Base-by-base conservation (phyloP, 2,113 vertebrate genomes). In the Podarcis cretensis region DNA sequence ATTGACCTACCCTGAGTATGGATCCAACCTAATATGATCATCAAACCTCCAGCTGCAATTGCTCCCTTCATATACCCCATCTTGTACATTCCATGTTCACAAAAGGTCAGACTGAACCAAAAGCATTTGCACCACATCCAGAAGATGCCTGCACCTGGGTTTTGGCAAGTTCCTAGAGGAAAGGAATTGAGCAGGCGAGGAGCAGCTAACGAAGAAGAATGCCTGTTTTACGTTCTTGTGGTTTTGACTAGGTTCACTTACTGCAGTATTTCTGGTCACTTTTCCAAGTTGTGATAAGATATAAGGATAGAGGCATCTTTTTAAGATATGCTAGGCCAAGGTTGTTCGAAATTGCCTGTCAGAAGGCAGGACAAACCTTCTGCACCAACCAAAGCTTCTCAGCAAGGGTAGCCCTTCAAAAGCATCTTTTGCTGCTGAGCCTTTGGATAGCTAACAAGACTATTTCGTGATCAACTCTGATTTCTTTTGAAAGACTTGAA, bases 401-500 rank as follows among this genome's bases (percentile, higher is more conserved):
- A 75, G 16, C 37, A 77, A 23, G 20, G 14, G n/a, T 3, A 35
- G 8, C 57, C n/a, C 1, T 20, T 23, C 3, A 65, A 37, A 23
- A 81, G 5, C 27, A 3, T 78, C 37, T 57, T 5, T 89, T 43
- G 16, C 1, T 89, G 80, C 84, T 3, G 90, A 88, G 71, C 18
- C 0, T 14, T 90, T 88, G n/a, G 27, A 83, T 21, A 81, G 6
- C 14, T 87, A 84, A 37, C 73, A 82, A 75, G 80, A 85, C 87
- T 90, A 90, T 75, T 68, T 43, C 40, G 8, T 88, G 57, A 83
- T 65, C 66, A 86, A 48, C 78, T 90, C 3, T 89, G 81, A 85
- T 37, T 83, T 87, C 37, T 85, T 89, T 92, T 90, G 63, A 68
- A 89, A 89, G 89, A 84, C 4, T 59, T 87, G 1, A 86, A 87